Evolutionary conservation across 2,797 vertebrate species (phyloP).

Genomic region (Lepus townsendii): DNA sequence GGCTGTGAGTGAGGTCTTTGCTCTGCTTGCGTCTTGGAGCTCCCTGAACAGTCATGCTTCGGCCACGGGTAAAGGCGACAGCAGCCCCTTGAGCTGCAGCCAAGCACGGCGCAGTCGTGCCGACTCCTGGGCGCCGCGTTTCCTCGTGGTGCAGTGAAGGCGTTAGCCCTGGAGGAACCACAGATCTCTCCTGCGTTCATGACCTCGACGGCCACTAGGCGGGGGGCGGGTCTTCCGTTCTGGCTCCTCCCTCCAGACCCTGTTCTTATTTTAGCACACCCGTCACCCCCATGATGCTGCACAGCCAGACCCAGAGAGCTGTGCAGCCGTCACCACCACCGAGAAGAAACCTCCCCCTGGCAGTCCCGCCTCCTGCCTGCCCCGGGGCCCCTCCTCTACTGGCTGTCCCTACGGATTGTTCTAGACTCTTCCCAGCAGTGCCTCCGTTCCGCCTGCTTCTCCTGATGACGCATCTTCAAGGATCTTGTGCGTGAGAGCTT

Average conservation of each 20-base stretch:
- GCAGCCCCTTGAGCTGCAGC: no score
- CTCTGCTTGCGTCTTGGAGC: background rate
- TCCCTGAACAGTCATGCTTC: background rate
- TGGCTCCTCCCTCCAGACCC: background rate
- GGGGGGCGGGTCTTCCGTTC: fast-evolving
- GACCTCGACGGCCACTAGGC: no score
- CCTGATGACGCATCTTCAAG: background rate
- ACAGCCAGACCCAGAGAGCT: background rate
- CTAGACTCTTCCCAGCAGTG: background rate
- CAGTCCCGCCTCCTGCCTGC: background rate
- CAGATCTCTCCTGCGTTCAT: no score
- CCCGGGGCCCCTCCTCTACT: background rate
- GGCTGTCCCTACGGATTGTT: background rate
- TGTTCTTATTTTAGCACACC: fast-evolving
- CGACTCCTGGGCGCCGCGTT: background rate
- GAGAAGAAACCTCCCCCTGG: background rate
- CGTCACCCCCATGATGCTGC: fast-evolving
- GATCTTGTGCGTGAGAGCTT: fast-evolving
- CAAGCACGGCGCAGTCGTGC: background rate
- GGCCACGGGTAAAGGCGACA: no score
- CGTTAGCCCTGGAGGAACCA: no score
- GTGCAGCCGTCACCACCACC: background rate
- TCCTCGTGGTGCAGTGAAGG: background rate
- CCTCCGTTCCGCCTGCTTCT: no score
- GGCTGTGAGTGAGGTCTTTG: background rate